These are phyloP conservation scores for Labia minor DNA, from an alignment of 2,888 invertebrate genomes.

Conservation along the genomic window DNA sequence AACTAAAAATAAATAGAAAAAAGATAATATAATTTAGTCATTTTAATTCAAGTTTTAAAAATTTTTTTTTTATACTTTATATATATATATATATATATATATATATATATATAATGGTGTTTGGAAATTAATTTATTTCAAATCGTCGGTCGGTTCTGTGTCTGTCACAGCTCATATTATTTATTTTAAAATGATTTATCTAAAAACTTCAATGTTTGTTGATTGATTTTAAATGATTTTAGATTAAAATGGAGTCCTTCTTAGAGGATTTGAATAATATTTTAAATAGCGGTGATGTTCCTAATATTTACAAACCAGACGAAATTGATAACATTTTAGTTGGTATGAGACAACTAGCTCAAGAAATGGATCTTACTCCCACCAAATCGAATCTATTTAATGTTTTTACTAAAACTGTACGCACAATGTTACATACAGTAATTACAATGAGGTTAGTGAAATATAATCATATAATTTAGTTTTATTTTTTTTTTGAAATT, in stretches of 20 bases:
- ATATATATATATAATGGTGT: no score
- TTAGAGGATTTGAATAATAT: constrained; percentile 82
- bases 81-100: no score
- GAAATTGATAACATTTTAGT: constrained; percentile 65
- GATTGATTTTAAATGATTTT: constrained; percentile 28
- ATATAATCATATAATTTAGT: constrained; percentile 21
- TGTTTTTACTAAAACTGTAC: constrained; percentile 66
- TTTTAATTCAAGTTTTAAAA: no score
- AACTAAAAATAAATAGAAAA: no score
- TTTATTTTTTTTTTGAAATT: no score
- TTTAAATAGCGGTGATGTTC: constrained; percentile 79
- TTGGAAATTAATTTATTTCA: no score
- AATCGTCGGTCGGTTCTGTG: no score
- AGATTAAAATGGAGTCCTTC: constrained; percentile 80
- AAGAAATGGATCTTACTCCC: constrained; percentile 61
- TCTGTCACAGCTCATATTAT: no score
- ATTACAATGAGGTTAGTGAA: constrained; percentile 59
- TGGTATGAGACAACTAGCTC: constrained; percentile 46
- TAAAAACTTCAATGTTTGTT: no score
- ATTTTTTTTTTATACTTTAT: no score
- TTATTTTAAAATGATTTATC: no score
- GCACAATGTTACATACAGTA: constrained; percentile 72
- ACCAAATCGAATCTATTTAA: constrained; percentile 78
- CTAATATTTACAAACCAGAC: constrained; percentile 75
- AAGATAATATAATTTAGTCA: no score